phyloP scores from a whole-genome alignment of 2,888 invertebrate genomes.

The Cacoxenus indagator region DNA sequence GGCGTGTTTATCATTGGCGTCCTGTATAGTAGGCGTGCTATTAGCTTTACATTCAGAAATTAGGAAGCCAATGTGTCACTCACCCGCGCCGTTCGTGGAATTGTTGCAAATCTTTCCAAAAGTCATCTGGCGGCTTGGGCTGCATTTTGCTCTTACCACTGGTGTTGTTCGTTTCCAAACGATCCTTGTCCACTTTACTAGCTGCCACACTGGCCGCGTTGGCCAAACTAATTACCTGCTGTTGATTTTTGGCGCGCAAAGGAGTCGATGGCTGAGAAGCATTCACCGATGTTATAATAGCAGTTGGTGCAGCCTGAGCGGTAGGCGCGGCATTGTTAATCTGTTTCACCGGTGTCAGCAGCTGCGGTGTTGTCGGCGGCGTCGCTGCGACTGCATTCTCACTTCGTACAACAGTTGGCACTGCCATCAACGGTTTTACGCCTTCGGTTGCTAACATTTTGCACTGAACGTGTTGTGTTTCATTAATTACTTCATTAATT shows the following conservation, averaged over 20 bases:
- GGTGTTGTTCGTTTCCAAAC: conserved; percentile 20
- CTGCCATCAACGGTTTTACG: not conserved
- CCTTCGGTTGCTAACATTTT: not conserved
- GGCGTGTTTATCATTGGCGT: conserved; percentile 76
- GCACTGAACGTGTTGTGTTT: not conserved
- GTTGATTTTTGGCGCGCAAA: conserved; percentile 46
- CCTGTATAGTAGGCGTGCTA: conserved; percentile 65
- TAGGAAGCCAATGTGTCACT: conserved; percentile 67
- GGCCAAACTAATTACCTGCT: conserved; percentile 16
- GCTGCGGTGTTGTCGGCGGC: conserved; percentile 40
- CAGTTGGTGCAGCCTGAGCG: not conserved
- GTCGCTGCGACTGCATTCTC: not conserved
- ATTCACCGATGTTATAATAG: not conserved
- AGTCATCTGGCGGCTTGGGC: conserved; percentile 58
- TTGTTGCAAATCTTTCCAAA: conserved; percentile 80
- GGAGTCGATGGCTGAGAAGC: conserved; percentile 36
- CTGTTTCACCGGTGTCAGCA: conserved; percentile 22
- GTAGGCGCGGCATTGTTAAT: not conserved
- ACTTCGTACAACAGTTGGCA: not conserved
- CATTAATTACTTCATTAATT: not conserved
- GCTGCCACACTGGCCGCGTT: not conserved
- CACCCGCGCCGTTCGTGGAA: conserved; percentile 95
- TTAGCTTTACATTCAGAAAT: not conserved
- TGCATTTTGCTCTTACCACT: conserved; percentile 37
- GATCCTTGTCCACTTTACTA: not conserved